Evolutionary conservation across 2,797 vertebrate genomes (phyloP).

Genomic region (Sebastes nivosus): DNA sequence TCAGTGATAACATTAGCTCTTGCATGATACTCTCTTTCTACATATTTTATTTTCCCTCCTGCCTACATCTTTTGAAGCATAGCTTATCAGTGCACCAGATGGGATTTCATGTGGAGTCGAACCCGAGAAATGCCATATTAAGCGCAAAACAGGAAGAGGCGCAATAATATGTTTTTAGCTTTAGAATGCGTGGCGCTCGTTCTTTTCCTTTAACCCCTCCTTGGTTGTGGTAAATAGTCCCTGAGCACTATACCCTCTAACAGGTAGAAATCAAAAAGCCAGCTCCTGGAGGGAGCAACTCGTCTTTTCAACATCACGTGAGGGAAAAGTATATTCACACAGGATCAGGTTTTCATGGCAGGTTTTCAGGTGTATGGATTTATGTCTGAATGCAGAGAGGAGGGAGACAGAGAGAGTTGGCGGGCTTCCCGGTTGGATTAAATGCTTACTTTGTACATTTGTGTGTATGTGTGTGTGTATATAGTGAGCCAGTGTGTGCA

Average conservation of each 20-base stretch:
- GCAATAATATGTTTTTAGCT: background rate
- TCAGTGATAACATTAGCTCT: background rate
- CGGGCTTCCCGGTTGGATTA: constrained; percentile 36
- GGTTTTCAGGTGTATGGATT: constrained; percentile 42
- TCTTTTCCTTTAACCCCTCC: background rate
- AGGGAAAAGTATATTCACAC: constrained; percentile 19
- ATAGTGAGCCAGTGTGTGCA: background rate
- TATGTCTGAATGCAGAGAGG: constrained; percentile 43
- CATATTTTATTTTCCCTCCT: background rate
- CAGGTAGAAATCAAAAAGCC: constrained; percentile 46
- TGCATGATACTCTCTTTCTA: background rate
- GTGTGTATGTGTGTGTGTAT: background rate
- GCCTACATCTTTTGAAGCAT: constrained; percentile 13
- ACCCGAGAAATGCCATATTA: background rate
- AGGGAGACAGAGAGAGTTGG: constrained; percentile 5
- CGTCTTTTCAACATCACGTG: background rate
- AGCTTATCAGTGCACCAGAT: background rate
- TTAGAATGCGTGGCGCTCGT: background rate
- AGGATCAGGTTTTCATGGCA: constrained; percentile 21
- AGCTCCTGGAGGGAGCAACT: constrained; percentile 19
- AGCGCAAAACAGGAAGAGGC: background rate
- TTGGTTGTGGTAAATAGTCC: constrained; percentile 5
- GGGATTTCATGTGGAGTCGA: constrained; percentile 2
- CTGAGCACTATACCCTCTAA: constrained; percentile 4
- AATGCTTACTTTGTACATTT: constrained; percentile 16